Evolutionary conservation across 2,113 vertebrate genomes (phyloP), one percentile per base, ranked within the genome.

Genomic region (Ceyx margarethae): DNA sequence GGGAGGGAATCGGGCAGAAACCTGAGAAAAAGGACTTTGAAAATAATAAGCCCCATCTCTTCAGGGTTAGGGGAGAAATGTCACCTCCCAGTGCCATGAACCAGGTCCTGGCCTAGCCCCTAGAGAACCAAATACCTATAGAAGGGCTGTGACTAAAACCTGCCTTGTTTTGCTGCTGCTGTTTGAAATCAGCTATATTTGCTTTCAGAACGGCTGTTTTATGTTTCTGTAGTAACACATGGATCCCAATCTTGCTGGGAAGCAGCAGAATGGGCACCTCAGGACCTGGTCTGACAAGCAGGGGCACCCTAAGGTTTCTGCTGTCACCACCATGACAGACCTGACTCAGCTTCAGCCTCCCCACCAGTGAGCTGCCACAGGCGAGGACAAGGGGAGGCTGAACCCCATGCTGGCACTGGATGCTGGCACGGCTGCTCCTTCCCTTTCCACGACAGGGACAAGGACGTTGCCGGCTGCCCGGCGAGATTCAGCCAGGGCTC

Each of bases 211-310:
- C 54, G 3, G 6, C 23, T 65, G 37, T 9, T 85, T 72, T 20
- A 2, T 77, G 25, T 81, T 75, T 58, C n/a, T 0, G 5, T 46
- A 60, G 21, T 65, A 51, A 40, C 20, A 10, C 0, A 0, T 3
- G n/a, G 54, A 68, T 33, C 23, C 14, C 31, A 26, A 0, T 23
- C 31, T 81, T 53, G 15, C 65, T 35, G 66, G 35, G 22, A 83
- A 57, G 54, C 5, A 45, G 22, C 54, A 56, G 48, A 87, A 78
- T 0, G 0, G 16, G 5, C 28, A 71, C 16, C 21, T 29, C 48
- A 29, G 51, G 50, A 65, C 35, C 19, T 12, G 66, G 3, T 4
- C 14, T 85, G 84, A 26, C 18, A 66, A n/a, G 15, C 3, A 0
- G 20, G 22, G 43, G 9, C 64, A 17, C 26, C n/a, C 51, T 0